Conservation (phyloP, 2,797 vertebrate genomes). For the Rachycentron canadum region DNA sequence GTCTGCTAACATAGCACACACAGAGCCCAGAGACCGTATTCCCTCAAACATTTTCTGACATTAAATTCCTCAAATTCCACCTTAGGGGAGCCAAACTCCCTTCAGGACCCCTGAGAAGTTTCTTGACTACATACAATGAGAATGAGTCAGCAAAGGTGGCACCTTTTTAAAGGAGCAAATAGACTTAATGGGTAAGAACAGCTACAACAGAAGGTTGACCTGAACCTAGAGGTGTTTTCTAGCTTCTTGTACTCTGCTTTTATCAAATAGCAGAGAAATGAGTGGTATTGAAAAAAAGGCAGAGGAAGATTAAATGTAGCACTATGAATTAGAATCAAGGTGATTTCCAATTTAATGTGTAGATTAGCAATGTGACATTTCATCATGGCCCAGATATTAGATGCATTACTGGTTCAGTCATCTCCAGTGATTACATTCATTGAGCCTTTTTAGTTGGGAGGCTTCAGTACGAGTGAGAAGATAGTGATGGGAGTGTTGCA, state of each 20-base stretch:
- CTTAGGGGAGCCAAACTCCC: constrained; percentile 47
- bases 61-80: constrained; percentile 76
- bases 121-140: constrained; percentile 55
- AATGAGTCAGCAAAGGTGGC: constrained; percentile 57
- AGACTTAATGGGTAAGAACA: constrained; percentile 31
- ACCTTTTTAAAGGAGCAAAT: constrained; percentile 30
- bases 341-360: background rate
- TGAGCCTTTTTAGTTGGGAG: background rate
- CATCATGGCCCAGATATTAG: constrained; percentile 8
- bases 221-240: constrained; percentile 11
- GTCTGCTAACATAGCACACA: constrained; percentile 35
- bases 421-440: background rate
- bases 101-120: constrained; percentile 53
- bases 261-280: background rate
- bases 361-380: background rate
- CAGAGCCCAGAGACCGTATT: constrained; percentile 40
- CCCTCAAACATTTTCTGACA: constrained; percentile 66
- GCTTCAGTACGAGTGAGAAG: background rate
- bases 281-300: background rate
- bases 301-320: background rate
- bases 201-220: constrained; percentile 29
- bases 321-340: background rate
- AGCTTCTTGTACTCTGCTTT: background rate
- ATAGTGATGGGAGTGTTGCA: background rate
- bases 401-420: background rate